Percentiles rank a stretch among this genome's conserved stretches.
These are phyloP conservation scores for Plebejus anna DNA, from an alignment of 2,888 invertebrate species.

Conservation along the genomic window DNA sequence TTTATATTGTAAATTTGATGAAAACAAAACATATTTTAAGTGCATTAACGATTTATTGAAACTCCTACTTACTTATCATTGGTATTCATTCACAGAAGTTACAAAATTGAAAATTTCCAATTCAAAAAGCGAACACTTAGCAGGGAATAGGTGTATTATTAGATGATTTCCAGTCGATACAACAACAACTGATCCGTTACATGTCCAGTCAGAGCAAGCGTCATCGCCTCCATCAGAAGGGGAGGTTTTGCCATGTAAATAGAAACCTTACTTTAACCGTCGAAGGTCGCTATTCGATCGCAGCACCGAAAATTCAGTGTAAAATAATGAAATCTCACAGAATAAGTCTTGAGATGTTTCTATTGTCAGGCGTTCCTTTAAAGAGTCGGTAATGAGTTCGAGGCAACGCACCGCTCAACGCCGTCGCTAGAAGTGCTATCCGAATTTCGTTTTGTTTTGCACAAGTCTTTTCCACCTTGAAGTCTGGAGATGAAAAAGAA, in stretches of 20 bases:
- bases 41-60: background rate
- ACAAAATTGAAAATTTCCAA: background rate
- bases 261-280: background rate
- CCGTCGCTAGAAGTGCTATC: background rate
- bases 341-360: constrained; percentile 21
- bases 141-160: constrained; percentile 8
- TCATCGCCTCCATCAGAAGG: constrained; percentile 10
- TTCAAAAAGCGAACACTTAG: background rate
- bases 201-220: constrained; percentile 21
- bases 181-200: constrained; percentile 17
- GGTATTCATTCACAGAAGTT: background rate
- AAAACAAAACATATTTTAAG: background rate
- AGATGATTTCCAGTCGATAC: constrained; percentile 23
- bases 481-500: background rate
- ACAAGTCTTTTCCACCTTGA: background rate
- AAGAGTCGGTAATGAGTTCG: constrained; percentile 18
- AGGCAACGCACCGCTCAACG: constrained; percentile 14
- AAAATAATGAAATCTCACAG: constrained; percentile 24
- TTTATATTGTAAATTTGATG: background rate
- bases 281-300: background rate
- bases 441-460: constrained; percentile 1
- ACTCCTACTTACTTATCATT: background rate
- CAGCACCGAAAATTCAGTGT: background rate
- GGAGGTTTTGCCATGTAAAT: background rate
- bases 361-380: constrained; percentile 17